Evolutionary conservation across 2,888 invertebrate genomes (phyloP), one percentile per base, ranked within the genome.

Genomic region (Tribolium freemani): DNA sequence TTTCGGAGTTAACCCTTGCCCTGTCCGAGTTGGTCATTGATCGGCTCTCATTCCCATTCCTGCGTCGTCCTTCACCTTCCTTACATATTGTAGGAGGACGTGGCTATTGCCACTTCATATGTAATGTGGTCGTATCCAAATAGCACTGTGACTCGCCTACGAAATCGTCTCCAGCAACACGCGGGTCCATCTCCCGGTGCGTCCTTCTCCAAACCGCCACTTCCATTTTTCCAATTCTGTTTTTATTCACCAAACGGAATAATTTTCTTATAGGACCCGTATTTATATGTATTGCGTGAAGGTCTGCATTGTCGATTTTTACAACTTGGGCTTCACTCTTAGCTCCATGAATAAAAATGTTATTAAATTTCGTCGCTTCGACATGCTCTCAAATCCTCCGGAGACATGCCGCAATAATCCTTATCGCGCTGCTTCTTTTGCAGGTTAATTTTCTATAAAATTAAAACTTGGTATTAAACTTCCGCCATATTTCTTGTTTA

Each of bases 21-120:
- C 70, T 54, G 44, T 73, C 58, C 51, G 61, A 58, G 30, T 45
- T 46, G 56, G 44, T 21, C 71, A 70, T 73, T 68, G 70, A 73
- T 70, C 70, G 68, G 10, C 57, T 48, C 72, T 75, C 76, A 77
- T 78, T 78, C 71, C 71, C 71, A 74, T 74, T 71, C 75, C 75
- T 74, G 56, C 72, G 69, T 76, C 75, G 69, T 78, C 72, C 75
- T 78, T 75, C 60, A 71, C 73, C 75, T 76, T 72, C 69, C 74
- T 75, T 77, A 79, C 77, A 79, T 79, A 79, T 79, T 76, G 76
- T 75, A 74, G 73, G 58, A 71, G 75, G 72, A 77, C 77, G 78
- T 77, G 77, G 75, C 79, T 75, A 77, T 78, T 78, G 77, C 77
- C 78, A 78, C 78, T 79, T 77, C 77, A 78, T 79, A 78, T 76